These are phyloP conservation scores for Petromus typicus DNA, from an alignment of 2,113 vertebrate species.

Conservation along the genomic window DNA sequence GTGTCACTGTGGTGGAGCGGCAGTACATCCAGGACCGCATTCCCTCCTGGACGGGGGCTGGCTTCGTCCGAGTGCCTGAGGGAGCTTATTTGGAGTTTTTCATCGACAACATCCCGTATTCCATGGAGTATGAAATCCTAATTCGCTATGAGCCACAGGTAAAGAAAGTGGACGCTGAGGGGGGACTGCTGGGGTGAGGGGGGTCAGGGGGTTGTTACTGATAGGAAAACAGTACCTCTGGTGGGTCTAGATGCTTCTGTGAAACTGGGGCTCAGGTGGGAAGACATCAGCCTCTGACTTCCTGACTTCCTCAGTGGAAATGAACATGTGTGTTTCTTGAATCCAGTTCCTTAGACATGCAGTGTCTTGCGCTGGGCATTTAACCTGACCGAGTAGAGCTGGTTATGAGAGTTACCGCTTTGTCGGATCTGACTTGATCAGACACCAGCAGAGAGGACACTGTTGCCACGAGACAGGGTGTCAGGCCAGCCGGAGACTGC, in stretches of 20 bases:
- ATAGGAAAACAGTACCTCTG: background rate
- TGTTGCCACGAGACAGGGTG: background rate
- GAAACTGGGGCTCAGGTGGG: background rate
- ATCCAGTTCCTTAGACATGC: background rate
- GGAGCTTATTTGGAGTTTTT: conserved; percentile 95
- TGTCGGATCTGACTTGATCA: background rate
- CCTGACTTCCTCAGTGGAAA: background rate
- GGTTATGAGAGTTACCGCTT: background rate
- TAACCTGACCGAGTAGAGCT: background rate
- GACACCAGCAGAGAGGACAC: background rate
- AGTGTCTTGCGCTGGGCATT: background rate
- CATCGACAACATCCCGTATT: conserved; percentile 95
- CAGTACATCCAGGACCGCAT: conserved; percentile 91
- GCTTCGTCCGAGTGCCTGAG: conserved; percentile 95
- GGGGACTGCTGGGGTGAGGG: background rate
- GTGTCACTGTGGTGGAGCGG: conserved; percentile 91
- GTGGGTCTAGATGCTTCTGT: background rate
- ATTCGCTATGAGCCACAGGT: conserved; percentile 99
- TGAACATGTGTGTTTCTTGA: background rate
- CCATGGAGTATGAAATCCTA: conserved; percentile 97
- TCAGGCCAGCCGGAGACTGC: background rate
- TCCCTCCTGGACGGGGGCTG: conserved; percentile 96
- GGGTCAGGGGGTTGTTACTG: background rate
- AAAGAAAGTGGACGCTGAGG: background rate
- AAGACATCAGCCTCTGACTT: background rate